These are phyloP conservation scores for Pterois miles DNA, from an alignment of 2,797 vertebrate genomes.

Conservation along the genomic window DNA sequence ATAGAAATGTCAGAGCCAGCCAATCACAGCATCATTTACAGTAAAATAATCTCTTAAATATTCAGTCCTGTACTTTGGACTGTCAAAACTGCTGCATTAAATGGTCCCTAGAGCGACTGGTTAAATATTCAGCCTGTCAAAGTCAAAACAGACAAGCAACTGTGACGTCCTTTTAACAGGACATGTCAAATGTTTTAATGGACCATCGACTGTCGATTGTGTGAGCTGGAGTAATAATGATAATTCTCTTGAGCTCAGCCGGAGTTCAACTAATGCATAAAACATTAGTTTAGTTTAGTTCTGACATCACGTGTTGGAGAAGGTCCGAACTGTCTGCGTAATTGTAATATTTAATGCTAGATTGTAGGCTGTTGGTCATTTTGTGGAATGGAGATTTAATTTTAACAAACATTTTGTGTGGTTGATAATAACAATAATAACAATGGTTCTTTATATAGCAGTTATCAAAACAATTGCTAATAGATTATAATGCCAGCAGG, in stretches of 20 bases:
- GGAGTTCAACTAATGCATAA: not conserved
- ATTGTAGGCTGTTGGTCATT: too few relatives aligned
- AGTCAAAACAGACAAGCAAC: not conserved
- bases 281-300: too few relatives aligned
- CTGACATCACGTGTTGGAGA: too few relatives aligned
- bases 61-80: not conserved
- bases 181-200: not conserved
- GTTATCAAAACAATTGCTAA: too few relatives aligned
- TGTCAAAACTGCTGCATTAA: not conserved
- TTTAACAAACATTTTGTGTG: too few relatives aligned
- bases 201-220: not conserved
- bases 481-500: too few relatives aligned
- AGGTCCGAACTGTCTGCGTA: too few relatives aligned
- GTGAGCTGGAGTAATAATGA: not conserved
- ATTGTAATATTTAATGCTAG: too few relatives aligned
- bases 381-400: too few relatives aligned
- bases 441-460: too few relatives aligned
- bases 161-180: not conserved
- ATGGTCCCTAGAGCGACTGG: not conserved
- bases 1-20: not conserved
- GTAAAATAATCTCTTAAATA: not conserved
- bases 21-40: constrained; percentile 3
- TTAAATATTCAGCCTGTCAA: constrained; percentile 3
- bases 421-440: too few relatives aligned
- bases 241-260: not conserved